Conservation (phyloP, 2,888 invertebrate species). For the Chrysopilus asiliformis region DNA sequence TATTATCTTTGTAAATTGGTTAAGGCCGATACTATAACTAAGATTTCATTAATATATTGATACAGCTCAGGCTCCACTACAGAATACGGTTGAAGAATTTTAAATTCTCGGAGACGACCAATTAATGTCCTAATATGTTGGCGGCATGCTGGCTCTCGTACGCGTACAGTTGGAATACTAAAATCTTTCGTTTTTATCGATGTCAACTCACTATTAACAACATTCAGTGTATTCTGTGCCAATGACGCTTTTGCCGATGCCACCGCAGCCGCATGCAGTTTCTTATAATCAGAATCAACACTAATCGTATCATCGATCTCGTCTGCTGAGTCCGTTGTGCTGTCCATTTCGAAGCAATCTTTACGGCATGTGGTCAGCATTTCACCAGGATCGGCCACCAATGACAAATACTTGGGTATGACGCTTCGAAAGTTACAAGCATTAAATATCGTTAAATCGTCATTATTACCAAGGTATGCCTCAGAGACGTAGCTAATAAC, state of each 20-base stretch:
- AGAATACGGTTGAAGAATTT: slow-evolving; percentile 27
- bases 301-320: slow-evolving; percentile 19
- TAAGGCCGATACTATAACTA: slow-evolving; percentile 29
- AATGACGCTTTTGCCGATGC: slow-evolving; percentile 1
- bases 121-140: slow-evolving; percentile 28
- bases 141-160: slow-evolving; percentile 28
- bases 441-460: slow-evolving; percentile 31
- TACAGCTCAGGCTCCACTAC: slow-evolving; percentile 26
- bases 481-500: slow-evolving; percentile 32
- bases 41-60: slow-evolving; percentile 31
- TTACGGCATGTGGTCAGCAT: slow-evolving; percentile 9
- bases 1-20: slow-evolving; percentile 31
- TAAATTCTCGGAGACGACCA: slow-evolving; percentile 27
- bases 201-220: slow-evolving; percentile 27
- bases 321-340: slow-evolving; percentile 25
- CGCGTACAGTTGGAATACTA: slow-evolving; percentile 28
- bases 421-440: slow-evolving; percentile 26
- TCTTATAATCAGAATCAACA: too few species aligned
- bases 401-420: slow-evolving; percentile 31
- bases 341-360: slow-evolving; percentile 19
- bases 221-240: slow-evolving; percentile 18
- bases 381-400: slow-evolving; percentile 32
- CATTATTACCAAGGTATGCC: slow-evolving; percentile 29
- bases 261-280: slow-evolving; percentile 1
- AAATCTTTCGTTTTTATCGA: slow-evolving; percentile 27